phyloP scores from a whole-genome alignment of 2,797 vertebrate species.

The Octomys mimax region DNA sequence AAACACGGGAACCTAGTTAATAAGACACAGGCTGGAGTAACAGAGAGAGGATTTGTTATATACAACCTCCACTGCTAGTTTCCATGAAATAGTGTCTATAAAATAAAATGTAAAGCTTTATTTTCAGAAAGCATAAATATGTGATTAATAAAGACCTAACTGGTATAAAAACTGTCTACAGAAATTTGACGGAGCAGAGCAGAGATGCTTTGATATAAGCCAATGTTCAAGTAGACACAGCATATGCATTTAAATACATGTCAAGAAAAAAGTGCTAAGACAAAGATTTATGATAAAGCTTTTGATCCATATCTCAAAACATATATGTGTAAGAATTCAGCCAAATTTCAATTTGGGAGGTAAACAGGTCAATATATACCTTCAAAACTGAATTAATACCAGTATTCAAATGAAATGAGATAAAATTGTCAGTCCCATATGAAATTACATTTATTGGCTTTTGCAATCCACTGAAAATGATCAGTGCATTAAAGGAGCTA shows the following conservation, averaged over 20 bases:
- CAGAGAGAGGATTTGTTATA: slow-evolving; percentile 71
- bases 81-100: not conserved
- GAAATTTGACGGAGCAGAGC: not conserved
- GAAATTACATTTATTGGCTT: not conserved
- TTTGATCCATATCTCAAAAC: not conserved
- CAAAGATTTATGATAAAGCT: not conserved
- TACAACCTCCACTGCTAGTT: not conserved
- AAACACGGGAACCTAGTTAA: slow-evolving; percentile 49
- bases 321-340: not conserved
- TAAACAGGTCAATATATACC: not conserved
- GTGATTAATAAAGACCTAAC: not conserved
- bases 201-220: no score
- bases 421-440: not conserved
- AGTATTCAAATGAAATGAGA: not conserved
- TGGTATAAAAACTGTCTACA: not conserved
- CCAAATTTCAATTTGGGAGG: not conserved
- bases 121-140: slow-evolving; percentile 4
- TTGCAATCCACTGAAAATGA: slow-evolving; percentile 3
- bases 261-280: not conserved
- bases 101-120: not conserved
- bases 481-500: not conserved
- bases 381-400: slow-evolving; percentile 6
- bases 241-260: not conserved
- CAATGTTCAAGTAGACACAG: not conserved
- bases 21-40: slow-evolving; percentile 56